A percentile compares a stretch with the other conserved stretches of the same genome.
Conservation (phyloP, 2,113 vertebrate genomes). For the Tylochromis polylepis region DNA sequence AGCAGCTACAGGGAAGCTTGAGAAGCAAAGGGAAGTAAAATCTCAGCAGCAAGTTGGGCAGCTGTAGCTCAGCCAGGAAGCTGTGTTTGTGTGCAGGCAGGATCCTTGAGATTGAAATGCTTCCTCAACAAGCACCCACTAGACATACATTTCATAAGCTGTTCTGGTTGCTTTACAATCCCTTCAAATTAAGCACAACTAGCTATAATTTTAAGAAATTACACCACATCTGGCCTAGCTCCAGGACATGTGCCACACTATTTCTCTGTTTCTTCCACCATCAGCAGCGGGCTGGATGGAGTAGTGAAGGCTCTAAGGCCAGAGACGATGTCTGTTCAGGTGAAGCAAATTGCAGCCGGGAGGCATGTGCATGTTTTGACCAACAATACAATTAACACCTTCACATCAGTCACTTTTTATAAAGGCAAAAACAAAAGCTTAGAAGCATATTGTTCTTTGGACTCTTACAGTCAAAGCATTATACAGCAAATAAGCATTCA, state of each 20-base stretch:
- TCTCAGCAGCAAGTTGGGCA: slow-evolving; percentile 17
- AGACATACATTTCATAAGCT: not conserved
- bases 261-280: not conserved
- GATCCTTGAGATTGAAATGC: slow-evolving; percentile 1
- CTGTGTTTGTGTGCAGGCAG: slow-evolving; percentile 29
- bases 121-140: not conserved
- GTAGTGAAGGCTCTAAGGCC: not conserved
- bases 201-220: not conserved
- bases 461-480: not conserved
- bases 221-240: not conserved
- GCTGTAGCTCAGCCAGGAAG: slow-evolving; percentile 33
- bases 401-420: not conserved
- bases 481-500: not conserved
- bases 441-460: not conserved
- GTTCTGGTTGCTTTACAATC: not conserved
- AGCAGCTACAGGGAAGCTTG: slow-evolving; percentile 33
- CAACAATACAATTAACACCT: not conserved
- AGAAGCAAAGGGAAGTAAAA: slow-evolving; percentile 15
- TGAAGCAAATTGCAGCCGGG: not conserved
- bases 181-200: not conserved
- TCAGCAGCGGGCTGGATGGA: not conserved
- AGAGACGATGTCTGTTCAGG: not conserved
- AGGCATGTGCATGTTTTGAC: not conserved
- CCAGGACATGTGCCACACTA: not conserved
- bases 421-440: not conserved